Percentiles rank a stretch among this genome's conserved stretches.
These are phyloP conservation scores for Nudaria mundana DNA, from an alignment of 2,888 invertebrate species.

Conservation along the genomic window DNA sequence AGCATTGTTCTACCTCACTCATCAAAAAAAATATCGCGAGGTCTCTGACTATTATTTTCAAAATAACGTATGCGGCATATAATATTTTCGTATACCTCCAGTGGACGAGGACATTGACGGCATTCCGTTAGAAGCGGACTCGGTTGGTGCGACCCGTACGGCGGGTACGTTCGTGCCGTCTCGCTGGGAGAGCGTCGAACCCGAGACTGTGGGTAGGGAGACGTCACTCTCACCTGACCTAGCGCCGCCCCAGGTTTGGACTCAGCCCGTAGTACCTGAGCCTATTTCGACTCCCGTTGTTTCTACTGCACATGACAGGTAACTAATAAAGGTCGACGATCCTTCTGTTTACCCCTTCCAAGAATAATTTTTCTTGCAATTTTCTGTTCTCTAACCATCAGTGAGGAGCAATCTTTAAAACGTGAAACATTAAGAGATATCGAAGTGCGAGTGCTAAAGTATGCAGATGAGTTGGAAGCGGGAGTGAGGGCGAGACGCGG, in stretches of 20 bases:
- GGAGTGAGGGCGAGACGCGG: constrained; percentile 87
- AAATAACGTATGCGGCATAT: too few species aligned
- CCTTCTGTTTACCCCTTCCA: too few species aligned
- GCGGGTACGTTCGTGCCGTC: constrained; percentile 90
- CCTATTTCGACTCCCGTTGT: constrained; percentile 24
- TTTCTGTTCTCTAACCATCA: constrained; percentile 1
- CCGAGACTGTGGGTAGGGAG: constrained; percentile 80
- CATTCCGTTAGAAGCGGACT: constrained; percentile 79
- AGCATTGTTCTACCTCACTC: too few species aligned
- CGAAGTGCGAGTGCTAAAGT: constrained; percentile 96
- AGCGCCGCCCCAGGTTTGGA: constrained; percentile 21
- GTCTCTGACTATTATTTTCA: too few species aligned
- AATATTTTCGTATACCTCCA: too few species aligned
- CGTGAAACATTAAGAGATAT: constrained; percentile 92
- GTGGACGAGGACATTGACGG: constrained; percentile 90
- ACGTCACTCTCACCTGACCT: constrained; percentile 17
- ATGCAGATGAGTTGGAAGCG: constrained; percentile 97
- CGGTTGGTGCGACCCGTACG: constrained; percentile 64
- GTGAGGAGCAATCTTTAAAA: constrained; percentile 77
- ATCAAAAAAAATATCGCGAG: too few species aligned
- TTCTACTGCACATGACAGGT: constrained; percentile 9
- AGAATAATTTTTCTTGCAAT: background rate
- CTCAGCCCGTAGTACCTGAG: constrained; percentile 29
- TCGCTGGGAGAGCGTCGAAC: constrained; percentile 98
- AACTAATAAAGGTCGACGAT: background rate